phyloP scores from a whole-genome alignment of 1,140 invertebrate species.

The Calephelis virginiensis region DNA sequence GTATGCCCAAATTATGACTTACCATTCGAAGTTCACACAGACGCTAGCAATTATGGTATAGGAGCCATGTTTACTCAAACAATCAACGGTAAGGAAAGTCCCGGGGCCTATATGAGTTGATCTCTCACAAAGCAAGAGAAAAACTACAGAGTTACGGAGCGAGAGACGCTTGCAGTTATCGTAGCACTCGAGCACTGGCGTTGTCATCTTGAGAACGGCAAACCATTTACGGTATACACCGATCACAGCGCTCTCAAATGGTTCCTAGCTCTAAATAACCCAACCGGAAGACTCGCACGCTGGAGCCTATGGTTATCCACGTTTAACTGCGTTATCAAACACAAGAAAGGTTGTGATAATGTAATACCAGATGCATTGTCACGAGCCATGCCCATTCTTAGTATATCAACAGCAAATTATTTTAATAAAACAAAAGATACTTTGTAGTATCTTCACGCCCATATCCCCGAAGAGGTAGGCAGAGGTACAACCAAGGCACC shows the following conservation, averaged over 20 bases:
- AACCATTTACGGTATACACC: slow-evolving; percentile 34
- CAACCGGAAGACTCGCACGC: slow-evolving; percentile 38
- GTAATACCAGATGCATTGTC: slow-evolving; percentile 43
- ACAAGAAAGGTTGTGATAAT: slow-evolving; percentile 43
- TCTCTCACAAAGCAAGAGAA: slow-evolving; percentile 26
- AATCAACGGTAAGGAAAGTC: slow-evolving; percentile 31
- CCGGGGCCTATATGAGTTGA: slow-evolving; percentile 37
- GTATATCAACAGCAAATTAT: neutral
- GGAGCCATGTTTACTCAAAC: slow-evolving; percentile 33
- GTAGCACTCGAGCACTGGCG: slow-evolving; percentile 16
- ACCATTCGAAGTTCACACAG: slow-evolving; percentile 38
- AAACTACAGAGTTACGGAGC: slow-evolving; percentile 39
- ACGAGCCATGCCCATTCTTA: slow-evolving; percentile 22
- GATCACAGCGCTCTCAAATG: slow-evolving; percentile 41
- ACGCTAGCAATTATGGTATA: slow-evolving; percentile 34
- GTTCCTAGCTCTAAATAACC: slow-evolving; percentile 50
- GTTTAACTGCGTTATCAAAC: slow-evolving; percentile 46
- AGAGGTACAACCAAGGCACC: too few relatives aligned
- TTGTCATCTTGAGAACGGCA: slow-evolving; percentile 37
- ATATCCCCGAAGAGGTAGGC: too few relatives aligned
- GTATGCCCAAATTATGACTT: too few relatives aligned
- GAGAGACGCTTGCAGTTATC: slow-evolving; percentile 35
- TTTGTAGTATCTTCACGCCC: too few relatives aligned
- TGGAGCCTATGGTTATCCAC: slow-evolving; percentile 41
- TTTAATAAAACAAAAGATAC: slow-evolving; percentile 27